These are phyloP conservation scores for Pentalonia nigronervosa DNA, from an alignment of 1,140 invertebrate species.

Conservation along the genomic window DNA sequence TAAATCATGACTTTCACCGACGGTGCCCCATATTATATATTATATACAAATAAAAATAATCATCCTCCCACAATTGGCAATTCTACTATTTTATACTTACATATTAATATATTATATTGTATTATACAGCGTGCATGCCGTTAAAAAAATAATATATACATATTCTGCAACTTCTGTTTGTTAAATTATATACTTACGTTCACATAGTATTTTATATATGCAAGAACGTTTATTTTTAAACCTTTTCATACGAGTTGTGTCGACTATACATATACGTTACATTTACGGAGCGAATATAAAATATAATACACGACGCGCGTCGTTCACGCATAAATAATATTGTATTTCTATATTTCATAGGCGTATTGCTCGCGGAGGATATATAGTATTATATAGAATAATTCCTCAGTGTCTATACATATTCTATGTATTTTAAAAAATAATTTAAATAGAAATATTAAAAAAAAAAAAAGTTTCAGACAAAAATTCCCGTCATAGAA, in stretches of 20 bases:
- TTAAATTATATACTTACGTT: not conserved
- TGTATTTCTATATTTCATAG: not conserved
- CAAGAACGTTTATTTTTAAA: not conserved
- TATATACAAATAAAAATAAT: not conserved
- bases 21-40: not conserved
- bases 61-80: slow-evolving; percentile 26
- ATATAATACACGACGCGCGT: not conserved
- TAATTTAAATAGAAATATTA: too few species aligned
- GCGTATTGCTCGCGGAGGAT: not conserved
- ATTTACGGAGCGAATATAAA: not conserved
- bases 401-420: not conserved
- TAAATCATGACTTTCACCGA: slow-evolving; percentile 44
- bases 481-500: not conserved
- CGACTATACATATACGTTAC: not conserved
- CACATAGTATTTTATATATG: not conserved
- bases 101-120: not conserved
- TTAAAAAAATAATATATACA: slow-evolving; percentile 10
- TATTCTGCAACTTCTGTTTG: not conserved
- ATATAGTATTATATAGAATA: not conserved
- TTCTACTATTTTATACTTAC: not conserved
- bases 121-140: not conserved
- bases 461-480: too few species aligned
- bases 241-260: not conserved
- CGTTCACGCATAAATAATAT: slow-evolving; percentile 10
- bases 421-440: not conserved